Percentiles rank a stretch among this genome's conserved stretches.
phyloP scores from a whole-genome alignment of 2,888 invertebrate species.

The Tetranychus truncatus region DNA sequence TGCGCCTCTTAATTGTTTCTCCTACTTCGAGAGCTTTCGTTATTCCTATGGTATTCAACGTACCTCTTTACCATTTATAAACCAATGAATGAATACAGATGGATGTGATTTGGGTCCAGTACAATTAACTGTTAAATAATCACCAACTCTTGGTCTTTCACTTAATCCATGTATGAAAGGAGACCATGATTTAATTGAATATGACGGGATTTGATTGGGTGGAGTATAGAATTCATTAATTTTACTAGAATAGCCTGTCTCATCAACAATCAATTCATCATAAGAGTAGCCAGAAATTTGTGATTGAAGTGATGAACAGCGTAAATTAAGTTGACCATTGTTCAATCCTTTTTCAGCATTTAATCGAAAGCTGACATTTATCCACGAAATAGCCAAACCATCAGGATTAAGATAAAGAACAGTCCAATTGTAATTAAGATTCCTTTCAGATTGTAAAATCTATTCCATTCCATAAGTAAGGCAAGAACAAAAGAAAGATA shows the following conservation, averaged over 20 bases:
- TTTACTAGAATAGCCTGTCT: background rate
- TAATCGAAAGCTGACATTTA: constrained; percentile 9
- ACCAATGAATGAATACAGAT: constrained; percentile 24
- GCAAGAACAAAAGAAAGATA: background rate
- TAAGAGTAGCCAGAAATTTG: constrained; percentile 16
- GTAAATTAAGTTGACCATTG: constrained; percentile 1
- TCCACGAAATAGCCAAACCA: constrained; percentile 3
- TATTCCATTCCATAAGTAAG: background rate
- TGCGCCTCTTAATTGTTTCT: too few species aligned
- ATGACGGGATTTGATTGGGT: background rate
- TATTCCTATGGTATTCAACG: background rate
- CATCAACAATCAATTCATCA: constrained; percentile 18
- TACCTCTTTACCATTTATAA: constrained; percentile 25
- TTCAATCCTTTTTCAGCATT: background rate
- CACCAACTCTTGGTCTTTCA: constrained; percentile 22
- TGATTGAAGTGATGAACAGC: background rate
- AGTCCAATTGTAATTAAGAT: constrained; percentile 8
- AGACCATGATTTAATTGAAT: constrained; percentile 4
- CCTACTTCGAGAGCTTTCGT: constrained; percentile 1
- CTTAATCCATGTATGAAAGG: constrained; percentile 14
- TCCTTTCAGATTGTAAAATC: constrained; percentile 11
- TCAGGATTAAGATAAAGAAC: background rate
- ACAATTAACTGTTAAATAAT: constrained; percentile 24
- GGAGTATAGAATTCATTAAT: background rate
- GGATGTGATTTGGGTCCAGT: constrained; percentile 21